Base-by-base conservation (phyloP, 2,888 invertebrate species). In the Pyrgus malvae region DNA sequence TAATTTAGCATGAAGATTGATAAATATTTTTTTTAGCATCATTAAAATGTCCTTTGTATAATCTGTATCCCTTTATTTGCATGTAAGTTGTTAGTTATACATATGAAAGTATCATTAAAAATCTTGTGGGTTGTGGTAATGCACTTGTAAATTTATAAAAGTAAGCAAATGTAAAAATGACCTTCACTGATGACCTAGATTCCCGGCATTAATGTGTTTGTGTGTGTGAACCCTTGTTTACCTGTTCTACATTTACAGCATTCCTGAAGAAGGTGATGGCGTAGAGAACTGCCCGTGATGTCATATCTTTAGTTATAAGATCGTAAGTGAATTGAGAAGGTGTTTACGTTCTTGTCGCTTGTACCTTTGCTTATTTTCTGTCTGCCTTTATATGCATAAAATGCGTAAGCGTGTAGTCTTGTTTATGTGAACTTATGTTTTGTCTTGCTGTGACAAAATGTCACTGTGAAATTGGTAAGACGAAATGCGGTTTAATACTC, bases 181-280 rank as follows among this genome's bases (percentile, higher is more conserved):
- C 50, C 44, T 27, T 44, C 12, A 17, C 41, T 21, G 19, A 37
- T 31, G n/a, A 35, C 37, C 27, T 14, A 25, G 12, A 2, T 31
- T 16, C 35, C 51, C 21, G 19, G 35, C 42, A 37, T 37, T 25
- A 11, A 19, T 27, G 16, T 19, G 51, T 60, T 48, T 54, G 51
- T 63, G 74, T 74, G 83, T 80, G 87, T 83, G 76, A 65, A 64
- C 80, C 83, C 72, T 67, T 72, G 67, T 80, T 86, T 72, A 88
- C 76, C 67, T 59, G 57, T 80, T 84, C 68, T 88, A 72, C 82
- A 70, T 88, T 93, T 93, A 72, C 93, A 94, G 94, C 94, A 90
- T 94, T 94, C 93, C 93, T 94, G 91, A 94, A 94, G 93, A 94
- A 94, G 92, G 91, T 94, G 90, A 93, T 94, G 93, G 92, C 92